These are phyloP conservation scores for Pogonophryne albipinna DNA, from an alignment of 2,797 vertebrate species.

Conservation along the genomic window DNA sequence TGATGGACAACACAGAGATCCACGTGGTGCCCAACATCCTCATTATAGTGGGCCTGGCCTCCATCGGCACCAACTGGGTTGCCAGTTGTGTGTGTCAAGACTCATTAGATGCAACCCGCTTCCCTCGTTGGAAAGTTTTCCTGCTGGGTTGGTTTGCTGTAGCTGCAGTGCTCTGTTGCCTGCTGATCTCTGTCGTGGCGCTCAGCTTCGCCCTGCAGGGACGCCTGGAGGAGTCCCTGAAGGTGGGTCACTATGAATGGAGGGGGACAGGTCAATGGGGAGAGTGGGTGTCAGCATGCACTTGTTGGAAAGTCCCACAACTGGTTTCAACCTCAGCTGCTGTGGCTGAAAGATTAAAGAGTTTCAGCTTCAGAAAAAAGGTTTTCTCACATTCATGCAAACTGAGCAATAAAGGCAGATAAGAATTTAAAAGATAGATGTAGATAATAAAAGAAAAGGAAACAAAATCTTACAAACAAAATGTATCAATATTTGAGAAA, in stretches of 20 bases:
- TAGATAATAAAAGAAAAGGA: background rate
- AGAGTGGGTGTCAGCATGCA: background rate
- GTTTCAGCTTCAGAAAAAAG: background rate
- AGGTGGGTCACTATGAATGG: slow-evolving; percentile 68
- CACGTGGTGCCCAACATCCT: slow-evolving; percentile 97
- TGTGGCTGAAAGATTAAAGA: background rate
- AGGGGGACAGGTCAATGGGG: background rate
- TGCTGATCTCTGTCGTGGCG: slow-evolving; percentile 88
- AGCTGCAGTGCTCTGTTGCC: slow-evolving; percentile 85
- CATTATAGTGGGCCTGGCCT: slow-evolving; percentile 91
- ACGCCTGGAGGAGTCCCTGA: slow-evolving; percentile 92
- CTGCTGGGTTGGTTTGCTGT: slow-evolving; percentile 89
- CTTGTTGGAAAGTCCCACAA: background rate
- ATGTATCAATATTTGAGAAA: background rate
- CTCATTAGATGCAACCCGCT: slow-evolving; percentile 91
- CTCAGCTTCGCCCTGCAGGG: slow-evolving; percentile 92
- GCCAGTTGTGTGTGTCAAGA: slow-evolving; percentile 96
- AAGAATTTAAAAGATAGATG: background rate
- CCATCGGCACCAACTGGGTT: slow-evolving; percentile 92
- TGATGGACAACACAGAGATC: slow-evolving; percentile 97
- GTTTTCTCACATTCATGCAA: background rate
- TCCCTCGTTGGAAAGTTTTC: slow-evolving; percentile 92
- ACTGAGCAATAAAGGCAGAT: background rate
- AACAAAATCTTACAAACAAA: background rate
- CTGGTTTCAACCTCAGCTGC: background rate